Conservation (phyloP, 2,888 invertebrate species). For the Magallana nippona region DNA sequence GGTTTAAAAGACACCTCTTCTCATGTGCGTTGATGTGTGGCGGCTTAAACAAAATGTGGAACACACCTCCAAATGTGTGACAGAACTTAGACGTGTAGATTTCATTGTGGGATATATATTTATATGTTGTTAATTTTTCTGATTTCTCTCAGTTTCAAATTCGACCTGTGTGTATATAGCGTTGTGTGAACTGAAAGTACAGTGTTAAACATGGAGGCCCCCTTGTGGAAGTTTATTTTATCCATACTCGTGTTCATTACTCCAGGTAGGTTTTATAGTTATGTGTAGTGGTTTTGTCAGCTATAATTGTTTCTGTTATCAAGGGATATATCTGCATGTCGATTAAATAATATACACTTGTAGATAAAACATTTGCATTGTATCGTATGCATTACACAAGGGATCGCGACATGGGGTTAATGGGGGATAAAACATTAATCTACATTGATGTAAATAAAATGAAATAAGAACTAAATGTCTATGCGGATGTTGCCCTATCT, state of each 20-base stretch:
- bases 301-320: slow-evolving; percentile 3
- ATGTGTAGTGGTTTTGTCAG: neutral
- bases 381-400: neutral
- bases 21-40: slow-evolving; percentile 41
- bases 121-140: slow-evolving; percentile 13
- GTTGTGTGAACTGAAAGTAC: slow-evolving; percentile 6
- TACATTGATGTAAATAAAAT: neutral
- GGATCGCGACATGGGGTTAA: neutral
- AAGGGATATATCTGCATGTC: neutral
- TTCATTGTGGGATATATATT: slow-evolving; percentile 16
- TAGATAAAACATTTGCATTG: neutral
- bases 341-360: neutral
- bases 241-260: slow-evolving; percentile 8
- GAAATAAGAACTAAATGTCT: neutral
- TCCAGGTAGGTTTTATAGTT: neutral
- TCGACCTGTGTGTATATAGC: neutral
- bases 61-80: slow-evolving; percentile 25
- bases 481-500: neutral
- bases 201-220: slow-evolving; percentile 9
- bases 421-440: neutral
- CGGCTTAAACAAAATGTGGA: slow-evolving; percentile 40
- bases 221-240: slow-evolving; percentile 16
- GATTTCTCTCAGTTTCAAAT: neutral
- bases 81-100: slow-evolving; percentile 35
- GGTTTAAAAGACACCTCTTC: slow-evolving; percentile 39